Evolutionary conservation across 2,797 vertebrate species (phyloP), one percentile per base, ranked within the genome.

Genomic region (Columba guinea): DNA sequence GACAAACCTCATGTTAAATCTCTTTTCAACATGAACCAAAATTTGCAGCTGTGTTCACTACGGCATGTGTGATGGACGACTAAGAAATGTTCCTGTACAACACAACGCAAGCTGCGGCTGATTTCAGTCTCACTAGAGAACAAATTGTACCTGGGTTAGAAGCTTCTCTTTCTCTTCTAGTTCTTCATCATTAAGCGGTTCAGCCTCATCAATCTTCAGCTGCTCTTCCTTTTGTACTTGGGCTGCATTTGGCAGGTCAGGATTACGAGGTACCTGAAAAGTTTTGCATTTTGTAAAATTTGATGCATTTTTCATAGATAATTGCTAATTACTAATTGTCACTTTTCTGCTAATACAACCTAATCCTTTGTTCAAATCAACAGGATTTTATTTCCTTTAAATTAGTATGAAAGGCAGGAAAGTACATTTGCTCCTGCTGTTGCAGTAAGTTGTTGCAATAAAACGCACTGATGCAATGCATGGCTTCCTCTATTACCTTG

Each of bases 121-220:
- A 19, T 32, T 46, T 64, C 59, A 39, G 18, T 37, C 46, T 52
- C 6, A 3, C 17, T 65, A 10, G 41, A 70, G 46, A 65, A 35
- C 4, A 73, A 58, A 64, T 41, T 51, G 4, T 97, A 99, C 99
- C 99, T 99, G 99, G 23, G 99, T 99, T 60, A 99, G 97, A 60
- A 99, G 98, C 82, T 99, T 99, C 96, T 99, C 99, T 96, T 99
- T 99, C 97, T 99, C 99, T 93, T 99, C 99, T 80, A 99, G 97
- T 34, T 99, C 99, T 94, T 99, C 99, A 75, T 99, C 99, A 65
- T 99, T 99, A 18, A 99, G 98, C 9, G 99, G 98, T 82, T 99
- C 99, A 1, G 99, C 99, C 95, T 99, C 99, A 63, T 99, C 99
- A 18, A 99, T 99, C 97, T 99, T 99, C 10, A 98, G 98, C 95